phyloP scores from a whole-genome alignment of 2,797 vertebrate genomes.

The Babyrousa celebensis region DNA sequence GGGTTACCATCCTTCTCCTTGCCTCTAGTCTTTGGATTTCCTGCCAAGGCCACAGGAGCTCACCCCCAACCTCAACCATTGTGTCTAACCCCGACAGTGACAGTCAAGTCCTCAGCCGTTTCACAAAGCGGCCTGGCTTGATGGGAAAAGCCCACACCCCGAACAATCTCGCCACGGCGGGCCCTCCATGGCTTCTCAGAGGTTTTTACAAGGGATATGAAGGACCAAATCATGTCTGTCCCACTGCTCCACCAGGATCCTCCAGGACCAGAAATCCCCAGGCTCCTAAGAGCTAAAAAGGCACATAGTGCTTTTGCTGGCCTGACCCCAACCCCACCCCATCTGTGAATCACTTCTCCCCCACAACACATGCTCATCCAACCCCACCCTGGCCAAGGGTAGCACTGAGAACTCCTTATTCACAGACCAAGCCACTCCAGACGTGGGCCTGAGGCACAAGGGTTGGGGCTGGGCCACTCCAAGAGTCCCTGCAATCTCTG shows the following conservation, averaged over 20 bases:
- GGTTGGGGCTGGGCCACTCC: too few relatives aligned
- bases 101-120: neutral
- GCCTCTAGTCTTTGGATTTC: neutral
- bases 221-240: neutral
- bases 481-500: neutral
- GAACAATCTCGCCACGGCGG: neutral
- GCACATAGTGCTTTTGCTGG: neutral
- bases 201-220: neutral
- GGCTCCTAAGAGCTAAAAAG: neutral
- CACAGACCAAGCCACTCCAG: neutral
- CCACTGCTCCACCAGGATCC: neutral
- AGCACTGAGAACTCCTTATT: neutral
- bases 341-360: neutral
- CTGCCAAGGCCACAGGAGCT: neutral
- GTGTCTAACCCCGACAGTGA: neutral
- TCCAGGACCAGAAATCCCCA: neutral
- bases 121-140: neutral
- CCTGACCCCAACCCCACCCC: neutral
- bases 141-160: neutral
- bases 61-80: neutral
- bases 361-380: neutral
- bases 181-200: neutral
- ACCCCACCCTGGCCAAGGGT: neutral
- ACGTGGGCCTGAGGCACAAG: neutral
- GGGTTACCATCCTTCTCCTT: neutral